Base-by-base conservation (phyloP, 2,888 invertebrate species). In the Atherix ibis region DNA sequence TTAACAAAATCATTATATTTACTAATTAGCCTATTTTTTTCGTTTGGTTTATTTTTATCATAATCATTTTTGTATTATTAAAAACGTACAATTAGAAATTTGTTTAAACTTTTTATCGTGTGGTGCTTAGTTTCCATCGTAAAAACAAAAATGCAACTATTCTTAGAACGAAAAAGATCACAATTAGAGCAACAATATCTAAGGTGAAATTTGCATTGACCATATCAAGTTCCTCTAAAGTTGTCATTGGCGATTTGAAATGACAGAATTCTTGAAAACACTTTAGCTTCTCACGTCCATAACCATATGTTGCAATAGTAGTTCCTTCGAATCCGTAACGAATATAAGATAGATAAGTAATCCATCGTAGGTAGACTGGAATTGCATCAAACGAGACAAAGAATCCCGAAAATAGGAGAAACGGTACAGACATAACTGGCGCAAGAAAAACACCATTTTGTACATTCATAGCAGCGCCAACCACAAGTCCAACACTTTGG, bases 371-470 rank as follows among this genome's bases (percentile, higher is more conserved):
- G 59, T 94, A 95, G 3, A 83, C 75, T 1, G 94, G 94, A 52
- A 95, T 94, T 2, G 92, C 89, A 57, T 91, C 87, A 64, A 94
- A 89, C 41, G 88, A 91, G 25, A 94, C 91, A 64, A 94, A 94
- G 76, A 94, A 94, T 5, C 94, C 94, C 47, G 89, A 89, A 71
- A 94, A 94, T 38, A 94, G 67, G 36, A 95, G 69, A 67, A 95
- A 89, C 22, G 94, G 94, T 29, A 94, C 92, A 2, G 87, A 87
- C 84, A 91, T 91, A 28, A 94, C 89, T 0, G 94, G 94, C 5
- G 92, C 94, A 47, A 95, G 67, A 66, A 94, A 95, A 34, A 94
- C 92, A 18, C 94, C 92, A 54, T 91, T 91, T 76, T 92, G 82
- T 9, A 89, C 85, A 49, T 85, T 87, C 76, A 91, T 91, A 5